phyloP scores from a whole-genome alignment of 1,140 invertebrate species.

The Philopotamus ludificatus region DNA sequence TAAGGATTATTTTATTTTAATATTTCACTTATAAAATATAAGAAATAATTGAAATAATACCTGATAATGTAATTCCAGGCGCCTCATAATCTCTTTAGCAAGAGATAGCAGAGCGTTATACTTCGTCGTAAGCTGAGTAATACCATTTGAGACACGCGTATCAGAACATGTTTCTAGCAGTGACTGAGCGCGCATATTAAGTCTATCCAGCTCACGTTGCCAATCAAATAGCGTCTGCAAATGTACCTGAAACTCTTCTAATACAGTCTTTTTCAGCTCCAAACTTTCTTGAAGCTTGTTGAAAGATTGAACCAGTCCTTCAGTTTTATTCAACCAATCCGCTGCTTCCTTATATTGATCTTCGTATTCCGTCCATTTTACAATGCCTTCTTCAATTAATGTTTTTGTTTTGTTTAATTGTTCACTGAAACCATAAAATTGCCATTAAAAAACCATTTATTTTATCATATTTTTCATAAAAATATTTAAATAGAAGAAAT shows the following conservation, averaged over 20 bases:
- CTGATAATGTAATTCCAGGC: conserved; percentile 87
- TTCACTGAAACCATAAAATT: conserved; percentile 58
- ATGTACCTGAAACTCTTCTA: conserved; percentile 88
- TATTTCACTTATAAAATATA: conserved; percentile 3
- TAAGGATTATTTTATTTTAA: conserved; percentile 14
- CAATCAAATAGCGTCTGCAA: conserved; percentile 90
- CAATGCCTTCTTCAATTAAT: conserved; percentile 83
- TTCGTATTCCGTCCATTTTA: conserved; percentile 95
- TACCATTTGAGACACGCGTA: conserved; percentile 88
- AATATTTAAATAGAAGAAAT: conserved; percentile 22
- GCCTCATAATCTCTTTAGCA: conserved; percentile 90
- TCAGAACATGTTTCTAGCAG: conserved; percentile 90
- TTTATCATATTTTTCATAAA: conserved; percentile 15
- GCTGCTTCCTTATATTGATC: conserved; percentile 87
- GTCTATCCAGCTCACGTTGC: conserved; percentile 86
- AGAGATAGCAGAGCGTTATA: conserved; percentile 89
- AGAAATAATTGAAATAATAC: conserved; percentile 45
- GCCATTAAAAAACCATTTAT: conserved; percentile 18
- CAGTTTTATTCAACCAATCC: conserved; percentile 86
- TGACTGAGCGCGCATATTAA: conserved; percentile 90
- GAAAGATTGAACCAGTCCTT: conserved; percentile 82
- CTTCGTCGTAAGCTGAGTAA: conserved; percentile 91
- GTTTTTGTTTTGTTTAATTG: conserved; percentile 76
- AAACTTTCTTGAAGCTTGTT: conserved; percentile 87
- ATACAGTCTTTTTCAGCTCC: conserved; percentile 83